These are phyloP conservation scores for Carpatolechia fugitivella DNA, from an alignment of 2,888 invertebrate genomes.

Conservation along the genomic window DNA sequence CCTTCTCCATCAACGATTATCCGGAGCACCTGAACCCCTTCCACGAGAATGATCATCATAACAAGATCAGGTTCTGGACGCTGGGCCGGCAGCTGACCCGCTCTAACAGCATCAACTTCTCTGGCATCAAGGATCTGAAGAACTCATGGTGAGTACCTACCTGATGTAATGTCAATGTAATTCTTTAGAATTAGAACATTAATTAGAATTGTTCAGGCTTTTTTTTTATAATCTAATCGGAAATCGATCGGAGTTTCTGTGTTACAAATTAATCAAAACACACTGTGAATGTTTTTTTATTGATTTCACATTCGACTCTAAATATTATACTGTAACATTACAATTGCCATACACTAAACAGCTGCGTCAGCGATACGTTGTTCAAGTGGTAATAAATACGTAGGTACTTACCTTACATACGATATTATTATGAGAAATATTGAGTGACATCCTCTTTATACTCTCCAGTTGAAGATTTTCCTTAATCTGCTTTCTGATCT, in stretches of 20 bases:
- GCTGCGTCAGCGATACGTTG: neutral
- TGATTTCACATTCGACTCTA: neutral
- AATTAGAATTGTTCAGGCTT: too few relatives aligned
- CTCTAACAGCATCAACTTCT: slow-evolving; percentile 81
- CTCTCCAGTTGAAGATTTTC: too few relatives aligned
- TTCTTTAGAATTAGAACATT: too few relatives aligned
- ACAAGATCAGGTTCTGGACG: slow-evolving; percentile 81
- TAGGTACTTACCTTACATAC: too few relatives aligned
- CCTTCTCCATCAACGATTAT: slow-evolving; percentile 83
- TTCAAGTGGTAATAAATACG: too few relatives aligned
- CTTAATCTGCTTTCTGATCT: too few relatives aligned
- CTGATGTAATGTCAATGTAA: neutral
- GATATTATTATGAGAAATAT: too few relatives aligned
- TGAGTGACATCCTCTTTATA: too few relatives aligned
- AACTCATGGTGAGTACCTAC: slow-evolving; percentile 82
- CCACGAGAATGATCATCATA: slow-evolving; percentile 83
- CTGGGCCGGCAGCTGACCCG: slow-evolving; percentile 74
- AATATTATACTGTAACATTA: neutral
- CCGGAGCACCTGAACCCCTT: slow-evolving; percentile 89
- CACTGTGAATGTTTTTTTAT: neutral
- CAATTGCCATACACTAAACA: neutral
- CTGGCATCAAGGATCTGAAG: slow-evolving; percentile 75
- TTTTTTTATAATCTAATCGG: too few relatives aligned
- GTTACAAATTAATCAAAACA: slow-evolving; percentile 1
- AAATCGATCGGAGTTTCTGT: neutral